Evolutionary conservation across 2,113 vertebrate genomes (phyloP).

Genomic region (Cygnus buccinator): DNA sequence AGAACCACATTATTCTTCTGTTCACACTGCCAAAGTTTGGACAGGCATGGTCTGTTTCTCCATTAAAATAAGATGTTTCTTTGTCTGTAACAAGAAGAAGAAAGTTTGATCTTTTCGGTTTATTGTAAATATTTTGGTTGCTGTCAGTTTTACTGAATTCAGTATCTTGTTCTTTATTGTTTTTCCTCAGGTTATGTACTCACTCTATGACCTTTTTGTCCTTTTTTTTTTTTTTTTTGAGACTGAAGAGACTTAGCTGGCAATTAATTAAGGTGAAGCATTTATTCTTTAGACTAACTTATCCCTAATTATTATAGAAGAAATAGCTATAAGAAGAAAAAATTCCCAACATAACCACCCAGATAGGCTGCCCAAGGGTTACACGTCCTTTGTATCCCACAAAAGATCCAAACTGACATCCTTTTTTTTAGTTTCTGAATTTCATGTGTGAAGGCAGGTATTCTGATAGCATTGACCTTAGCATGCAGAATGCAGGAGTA

Average conservation of each 20-base stretch:
- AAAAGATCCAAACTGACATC: background rate
- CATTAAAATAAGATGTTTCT: background rate
- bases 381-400: background rate
- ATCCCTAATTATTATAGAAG: background rate
- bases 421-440: background rate
- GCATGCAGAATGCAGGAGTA: background rate
- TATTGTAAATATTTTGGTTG: background rate
- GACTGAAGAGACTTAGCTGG: background rate
- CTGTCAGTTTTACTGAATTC: background rate
- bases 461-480: background rate
- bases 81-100: background rate
- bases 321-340: background rate
- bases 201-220: background rate
- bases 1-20: background rate
- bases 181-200: background rate
- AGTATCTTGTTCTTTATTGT: background rate
- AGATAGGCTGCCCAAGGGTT: background rate
- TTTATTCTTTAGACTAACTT: background rate
- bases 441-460: background rate
- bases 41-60: background rate
- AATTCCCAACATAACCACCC: background rate
- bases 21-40: background rate
- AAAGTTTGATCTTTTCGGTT: background rate
- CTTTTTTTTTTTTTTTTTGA: background rate
- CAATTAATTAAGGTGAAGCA: background rate